Percentiles rank a stretch among this genome's conserved stretches.
Conservation (phyloP, 1,140 invertebrate genomes). For the Notospermus geniculatus region DNA sequence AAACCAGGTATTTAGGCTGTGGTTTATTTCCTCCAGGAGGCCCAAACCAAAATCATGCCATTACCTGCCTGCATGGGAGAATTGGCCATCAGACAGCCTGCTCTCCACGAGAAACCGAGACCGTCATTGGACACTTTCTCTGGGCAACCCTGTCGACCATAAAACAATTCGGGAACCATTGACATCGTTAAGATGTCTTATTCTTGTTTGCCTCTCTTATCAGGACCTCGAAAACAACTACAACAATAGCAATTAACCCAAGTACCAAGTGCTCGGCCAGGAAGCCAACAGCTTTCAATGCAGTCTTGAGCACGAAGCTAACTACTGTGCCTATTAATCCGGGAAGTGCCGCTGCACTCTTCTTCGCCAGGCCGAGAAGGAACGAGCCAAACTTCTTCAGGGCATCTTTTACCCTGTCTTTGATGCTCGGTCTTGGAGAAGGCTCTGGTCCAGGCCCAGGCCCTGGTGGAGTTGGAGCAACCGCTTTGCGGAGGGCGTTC, state of each 20-base stretch:
- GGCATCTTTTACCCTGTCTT: background rate
- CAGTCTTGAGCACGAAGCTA: background rate
- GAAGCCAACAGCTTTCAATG: background rate
- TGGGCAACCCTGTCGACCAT: too few relatives aligned
- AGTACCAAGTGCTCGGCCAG: constrained; percentile 5
- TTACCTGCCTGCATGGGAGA: too few relatives aligned
- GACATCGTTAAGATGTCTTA: too few relatives aligned
- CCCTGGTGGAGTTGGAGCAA: too few relatives aligned
- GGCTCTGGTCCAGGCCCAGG: background rate
- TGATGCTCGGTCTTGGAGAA: background rate
- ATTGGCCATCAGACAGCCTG: too few relatives aligned
- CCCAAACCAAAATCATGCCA: too few relatives aligned
- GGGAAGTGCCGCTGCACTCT: background rate
- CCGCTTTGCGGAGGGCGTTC: too few relatives aligned
- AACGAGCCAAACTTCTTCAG: constrained; percentile 3
- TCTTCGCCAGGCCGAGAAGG: constrained; percentile 1
- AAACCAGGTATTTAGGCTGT: too few relatives aligned
- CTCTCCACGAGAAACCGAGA: too few relatives aligned
- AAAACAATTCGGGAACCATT: too few relatives aligned
- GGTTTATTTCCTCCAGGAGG: too few relatives aligned
- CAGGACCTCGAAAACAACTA: background rate
- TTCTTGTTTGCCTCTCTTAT: background rate
- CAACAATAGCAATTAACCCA: background rate
- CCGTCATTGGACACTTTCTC: too few relatives aligned
- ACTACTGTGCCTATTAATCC: constrained; percentile 6